Percentiles rank a stretch among this genome's conserved stretches.
These are phyloP conservation scores for Drosophila aff. DNA, from an alignment of 1,140 invertebrate species.

Conservation along the genomic window DNA sequence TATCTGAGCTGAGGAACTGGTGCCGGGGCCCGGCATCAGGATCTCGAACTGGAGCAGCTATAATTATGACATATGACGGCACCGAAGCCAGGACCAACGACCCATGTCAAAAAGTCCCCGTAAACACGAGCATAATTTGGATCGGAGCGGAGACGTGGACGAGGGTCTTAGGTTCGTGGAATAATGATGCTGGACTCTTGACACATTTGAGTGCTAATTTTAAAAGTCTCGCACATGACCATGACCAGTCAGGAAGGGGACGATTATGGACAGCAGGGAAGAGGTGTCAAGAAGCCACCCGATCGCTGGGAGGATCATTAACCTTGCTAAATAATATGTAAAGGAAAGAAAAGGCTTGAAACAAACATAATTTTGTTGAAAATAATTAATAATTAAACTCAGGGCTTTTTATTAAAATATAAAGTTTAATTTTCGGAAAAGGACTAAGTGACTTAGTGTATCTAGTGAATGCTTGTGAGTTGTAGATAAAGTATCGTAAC, in stretches of 20 bases:
- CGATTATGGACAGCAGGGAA: conserved; percentile 37
- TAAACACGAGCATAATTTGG: conserved; percentile 57
- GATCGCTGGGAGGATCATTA: background rate
- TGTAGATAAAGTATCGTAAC: background rate
- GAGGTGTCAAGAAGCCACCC: conserved; percentile 11
- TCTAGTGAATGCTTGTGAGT: background rate
- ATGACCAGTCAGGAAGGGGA: conserved; percentile 17
- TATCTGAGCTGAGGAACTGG: conserved; percentile 27
- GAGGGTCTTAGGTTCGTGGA: conserved; percentile 65
- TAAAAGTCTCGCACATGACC: conserved; percentile 62
- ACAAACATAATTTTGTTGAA: background rate
- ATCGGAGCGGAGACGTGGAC: conserved; percentile 26
- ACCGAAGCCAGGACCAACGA: conserved; percentile 28
- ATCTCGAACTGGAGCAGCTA: conserved; percentile 53
- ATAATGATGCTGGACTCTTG: conserved; percentile 58
- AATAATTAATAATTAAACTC: background rate
- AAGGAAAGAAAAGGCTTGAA: background rate
- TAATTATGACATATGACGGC: conserved; percentile 79
- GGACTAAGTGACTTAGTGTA: background rate
- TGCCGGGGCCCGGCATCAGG: conserved; percentile 14
- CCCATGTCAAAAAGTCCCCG: conserved; percentile 67
- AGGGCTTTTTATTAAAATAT: no score
- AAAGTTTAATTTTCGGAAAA: background rate
- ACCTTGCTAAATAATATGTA: background rate
- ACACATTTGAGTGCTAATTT: conserved; percentile 74